Evolutionary conservation across 2,113 vertebrate genomes (phyloP).

Genomic region (Notarius lentiginosus): DNA sequence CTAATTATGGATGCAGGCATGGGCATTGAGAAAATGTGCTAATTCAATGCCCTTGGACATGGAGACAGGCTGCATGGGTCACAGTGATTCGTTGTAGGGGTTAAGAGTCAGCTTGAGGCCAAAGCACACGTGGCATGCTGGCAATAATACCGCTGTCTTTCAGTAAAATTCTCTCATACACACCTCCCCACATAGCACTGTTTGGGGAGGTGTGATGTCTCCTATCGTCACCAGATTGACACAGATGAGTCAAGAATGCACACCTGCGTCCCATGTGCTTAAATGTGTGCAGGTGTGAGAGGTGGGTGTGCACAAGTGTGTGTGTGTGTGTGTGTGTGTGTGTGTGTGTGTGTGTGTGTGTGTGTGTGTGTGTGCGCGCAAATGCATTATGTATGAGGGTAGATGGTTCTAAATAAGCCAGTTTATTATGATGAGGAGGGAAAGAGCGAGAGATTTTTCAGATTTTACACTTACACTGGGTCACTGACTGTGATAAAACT

Average conservation of each 20-base stretch:
- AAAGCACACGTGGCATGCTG: constrained; percentile 52
- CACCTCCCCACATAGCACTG: constrained; percentile 30
- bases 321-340: constrained; percentile 33
- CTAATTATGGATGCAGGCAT: constrained; percentile 54
- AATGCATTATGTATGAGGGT: constrained; percentile 49
- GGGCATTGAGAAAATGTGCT: constrained; percentile 53
- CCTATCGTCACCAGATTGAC: constrained; percentile 52
- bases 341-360: constrained; percentile 34
- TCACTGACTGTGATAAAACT: constrained; percentile 11
- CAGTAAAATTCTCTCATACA: constrained; percentile 25
- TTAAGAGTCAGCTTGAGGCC: constrained; percentile 54
- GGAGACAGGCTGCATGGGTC: constrained; percentile 25
- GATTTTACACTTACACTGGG: constrained; percentile 16
- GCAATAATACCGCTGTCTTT: constrained; percentile 23
- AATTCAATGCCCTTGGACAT: constrained; percentile 49
- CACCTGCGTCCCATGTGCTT: constrained; percentile 67
- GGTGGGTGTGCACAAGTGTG: constrained; percentile 17
- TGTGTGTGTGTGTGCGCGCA: constrained; percentile 34
- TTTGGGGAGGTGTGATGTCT: constrained; percentile 48
- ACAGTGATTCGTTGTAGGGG: constrained; percentile 39
- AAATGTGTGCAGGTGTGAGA: constrained; percentile 68
- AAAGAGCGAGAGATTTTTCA: constrained; percentile 4
- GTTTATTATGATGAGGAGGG: constrained; percentile 35
- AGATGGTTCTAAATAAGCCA: constrained; percentile 36
- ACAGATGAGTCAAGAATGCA: constrained; percentile 62